Evolutionary conservation across 2,113 vertebrate species (phyloP).

Genomic region (Gallinago media): DNA sequence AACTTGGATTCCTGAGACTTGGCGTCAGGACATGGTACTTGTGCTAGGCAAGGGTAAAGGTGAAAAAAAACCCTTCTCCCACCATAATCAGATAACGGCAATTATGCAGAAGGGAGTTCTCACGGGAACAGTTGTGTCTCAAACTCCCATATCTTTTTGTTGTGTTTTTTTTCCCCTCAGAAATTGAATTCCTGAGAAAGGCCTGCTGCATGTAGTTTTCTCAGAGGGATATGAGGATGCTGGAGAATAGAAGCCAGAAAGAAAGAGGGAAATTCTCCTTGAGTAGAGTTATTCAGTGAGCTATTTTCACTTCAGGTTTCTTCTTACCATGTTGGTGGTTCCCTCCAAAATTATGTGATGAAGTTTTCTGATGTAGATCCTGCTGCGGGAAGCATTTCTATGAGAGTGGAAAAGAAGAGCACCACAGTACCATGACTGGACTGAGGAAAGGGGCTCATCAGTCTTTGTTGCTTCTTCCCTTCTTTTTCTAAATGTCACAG

Average conservation of each 20-base stretch:
- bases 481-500: neutral
- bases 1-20: neutral
- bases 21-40: neutral
- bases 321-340: neutral
- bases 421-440: neutral
- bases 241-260: neutral
- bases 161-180: neutral
- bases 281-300: neutral
- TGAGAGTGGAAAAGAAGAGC: neutral
- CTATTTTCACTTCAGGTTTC: neutral
- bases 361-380: neutral
- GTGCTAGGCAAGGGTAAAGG: neutral
- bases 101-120: neutral
- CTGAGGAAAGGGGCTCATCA: neutral
- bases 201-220: neutral
- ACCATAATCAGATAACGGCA: constrained; percentile 6
- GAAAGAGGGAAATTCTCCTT: neutral
- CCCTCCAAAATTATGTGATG: neutral
- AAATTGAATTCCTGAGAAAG: neutral
- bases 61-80: neutral
- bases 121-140: constrained; percentile 11
- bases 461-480: neutral
- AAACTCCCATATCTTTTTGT: neutral
- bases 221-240: neutral
- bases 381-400: neutral